These are phyloP conservation scores for Alsophila aescularia DNA, from an alignment of 2,888 invertebrate species.

Conservation along the genomic window DNA sequence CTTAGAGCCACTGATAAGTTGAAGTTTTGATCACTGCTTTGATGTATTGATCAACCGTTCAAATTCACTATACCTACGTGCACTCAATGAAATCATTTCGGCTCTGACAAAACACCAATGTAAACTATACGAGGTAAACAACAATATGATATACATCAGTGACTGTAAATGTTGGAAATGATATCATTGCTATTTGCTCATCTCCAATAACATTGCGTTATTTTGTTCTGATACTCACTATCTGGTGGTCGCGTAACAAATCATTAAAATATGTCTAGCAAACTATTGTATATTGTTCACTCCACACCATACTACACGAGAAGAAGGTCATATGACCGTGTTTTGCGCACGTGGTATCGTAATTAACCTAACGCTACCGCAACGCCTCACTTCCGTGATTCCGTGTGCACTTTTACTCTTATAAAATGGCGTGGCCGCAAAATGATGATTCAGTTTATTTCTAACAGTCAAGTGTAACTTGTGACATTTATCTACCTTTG, in stretches of 20 bases:
- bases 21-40: too few species aligned
- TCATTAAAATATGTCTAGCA: neutral
- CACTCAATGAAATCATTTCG: too few species aligned
- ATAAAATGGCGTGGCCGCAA: constrained; percentile 15
- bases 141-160: too few species aligned
- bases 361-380: constrained; percentile 7
- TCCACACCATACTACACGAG: neutral
- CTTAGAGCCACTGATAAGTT: too few species aligned
- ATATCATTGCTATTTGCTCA: too few species aligned
- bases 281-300: neutral
- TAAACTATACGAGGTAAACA: too few species aligned
- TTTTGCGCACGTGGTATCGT: constrained; percentile 37
- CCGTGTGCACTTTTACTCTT: constrained; percentile 24
- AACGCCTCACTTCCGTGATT: neutral
- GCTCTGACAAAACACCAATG: too few species aligned
- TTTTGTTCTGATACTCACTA: neutral
- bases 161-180: too few species aligned
- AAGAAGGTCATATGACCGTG: constrained; percentile 31
- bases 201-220: too few species aligned
- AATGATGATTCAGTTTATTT: constrained; percentile 22
- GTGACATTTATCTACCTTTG: neutral
- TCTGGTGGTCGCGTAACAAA: neutral
- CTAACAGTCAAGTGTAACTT: constrained; percentile 4
- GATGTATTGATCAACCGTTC: too few species aligned
- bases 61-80: too few species aligned